Evolutionary conservation across 1,140 invertebrate genomes (phyloP), one percentile per base, ranked within the genome.

Genomic region (Diplogasteroides magnus): DNA sequence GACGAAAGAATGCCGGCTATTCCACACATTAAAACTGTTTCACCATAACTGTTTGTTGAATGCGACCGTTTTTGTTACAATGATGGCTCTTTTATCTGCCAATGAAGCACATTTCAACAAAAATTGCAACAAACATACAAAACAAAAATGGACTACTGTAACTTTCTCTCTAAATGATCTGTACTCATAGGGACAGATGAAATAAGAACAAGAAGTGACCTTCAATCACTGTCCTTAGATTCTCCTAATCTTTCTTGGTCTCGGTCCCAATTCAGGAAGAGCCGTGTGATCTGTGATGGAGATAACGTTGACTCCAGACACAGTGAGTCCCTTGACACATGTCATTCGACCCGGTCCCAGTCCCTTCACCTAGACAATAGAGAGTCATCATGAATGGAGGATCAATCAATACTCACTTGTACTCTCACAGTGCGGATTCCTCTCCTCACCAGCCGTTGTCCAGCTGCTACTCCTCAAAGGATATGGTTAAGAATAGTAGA

Each of bases 321-420:
- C 90, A 84, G 92, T 88, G 19, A 97, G 82, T 2, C 93, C 94
- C 87, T 95, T 96, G 37, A 97, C 88, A n/a, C 91, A 88, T 68
- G 79, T 76, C 78, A 83, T 82, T 91, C 88, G 65, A 57, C 82
- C 79, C 28, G 83, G 82, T 25, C 82, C 82, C 60, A 84, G 65
- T 23, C 82, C 82, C 60, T 75, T 78, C 25, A 82, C 73, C n/a
- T 68, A 26, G 19, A 68, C 13, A 61, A 25, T 61, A 15, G 59
- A 23, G 28, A 61, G 37, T 6, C 6, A 15, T 3, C 26, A 63
- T 6, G 31, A 29, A 1, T 27, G 31, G 58, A 27, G 26, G 64
- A 13, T 11, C 15, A 29, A 66, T n/a, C 19, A 58, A n/a, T 55
- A 61, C 11, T 61, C 25, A 68, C 66, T 31, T 77, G 56, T 15